These are phyloP conservation scores for Aurelia sp. DNA, from an alignment of 30 jellyfish, hydroid and myxozoan species.

Conservation along the genomic window DNA sequence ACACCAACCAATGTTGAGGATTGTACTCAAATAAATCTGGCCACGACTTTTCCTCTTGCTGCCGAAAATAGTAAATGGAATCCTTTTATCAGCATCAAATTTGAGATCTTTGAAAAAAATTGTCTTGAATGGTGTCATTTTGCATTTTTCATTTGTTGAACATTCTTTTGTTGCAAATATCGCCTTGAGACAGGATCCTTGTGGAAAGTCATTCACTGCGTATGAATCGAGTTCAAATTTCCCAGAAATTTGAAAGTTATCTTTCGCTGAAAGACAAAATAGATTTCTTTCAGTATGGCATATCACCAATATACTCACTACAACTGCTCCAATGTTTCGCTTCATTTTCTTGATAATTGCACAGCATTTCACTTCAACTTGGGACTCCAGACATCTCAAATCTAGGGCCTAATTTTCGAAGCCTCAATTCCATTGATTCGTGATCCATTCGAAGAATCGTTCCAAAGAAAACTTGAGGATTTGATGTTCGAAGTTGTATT, in stretches of 20 bases:
- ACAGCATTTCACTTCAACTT: too few relatives aligned
- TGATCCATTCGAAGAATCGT: too few relatives aligned
- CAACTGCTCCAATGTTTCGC: too few relatives aligned
- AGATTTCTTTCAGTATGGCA: not conserved
- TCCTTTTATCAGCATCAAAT: not conserved
- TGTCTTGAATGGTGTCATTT: slow-evolving; percentile 10
- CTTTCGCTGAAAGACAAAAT: too few relatives aligned
- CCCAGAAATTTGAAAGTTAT: too few relatives aligned
- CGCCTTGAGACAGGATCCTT: slow-evolving; percentile 4
- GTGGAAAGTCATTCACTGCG: not conserved
- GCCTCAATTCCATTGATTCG: too few relatives aligned
- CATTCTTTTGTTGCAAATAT: slow-evolving; percentile 18
- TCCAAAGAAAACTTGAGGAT: too few relatives aligned
- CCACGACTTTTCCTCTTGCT: not conserved
- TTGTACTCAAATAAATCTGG: not conserved
- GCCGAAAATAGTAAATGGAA: not conserved
- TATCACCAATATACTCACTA: not conserved
- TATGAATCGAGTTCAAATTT: too few relatives aligned
- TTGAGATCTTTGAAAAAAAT: not conserved
- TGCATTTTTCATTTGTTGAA: not conserved
- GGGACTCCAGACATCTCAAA: too few relatives aligned
- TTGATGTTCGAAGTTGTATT: too few relatives aligned
- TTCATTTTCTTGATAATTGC: too few relatives aligned
- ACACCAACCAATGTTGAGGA: slow-evolving; percentile 50
- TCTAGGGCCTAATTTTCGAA: too few relatives aligned